phyloP scores from a whole-genome alignment of 1,140 invertebrate species.

The Drosophila equinoxialis region DNA sequence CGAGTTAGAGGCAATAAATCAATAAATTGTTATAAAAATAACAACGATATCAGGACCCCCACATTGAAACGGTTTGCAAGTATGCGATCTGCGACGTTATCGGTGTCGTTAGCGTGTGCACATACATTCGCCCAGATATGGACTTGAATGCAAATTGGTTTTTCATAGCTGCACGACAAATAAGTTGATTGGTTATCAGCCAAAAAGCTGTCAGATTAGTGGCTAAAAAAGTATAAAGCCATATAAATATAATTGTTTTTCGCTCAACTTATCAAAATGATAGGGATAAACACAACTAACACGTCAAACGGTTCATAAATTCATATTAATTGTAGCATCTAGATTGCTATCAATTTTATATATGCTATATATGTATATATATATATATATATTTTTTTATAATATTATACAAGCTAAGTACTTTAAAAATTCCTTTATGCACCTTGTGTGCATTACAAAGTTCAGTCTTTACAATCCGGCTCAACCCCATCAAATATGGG shows the following conservation, averaged over 20 bases:
- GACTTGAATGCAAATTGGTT: conserved; percentile 55
- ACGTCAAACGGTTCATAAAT: conserved; percentile 45
- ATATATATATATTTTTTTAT: too few relatives aligned
- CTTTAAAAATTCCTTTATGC: background rate
- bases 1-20: conserved; percentile 49
- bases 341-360: background rate
- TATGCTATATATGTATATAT: too few relatives aligned
- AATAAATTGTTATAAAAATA: conserved; percentile 59
- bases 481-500: conserved; percentile 71
- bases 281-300: conserved; percentile 14
- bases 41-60: conserved; percentile 52
- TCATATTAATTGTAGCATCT: background rate
- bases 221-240: background rate
- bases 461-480: conserved; percentile 63
- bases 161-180: conserved; percentile 33
- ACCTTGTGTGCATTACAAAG: background rate
- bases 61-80: conserved; percentile 27
- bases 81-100: conserved; percentile 31
- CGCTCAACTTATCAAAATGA: conserved; percentile 32
- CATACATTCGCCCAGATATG: conserved; percentile 34
- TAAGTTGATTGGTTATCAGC: conserved; percentile 30
- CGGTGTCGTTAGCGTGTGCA: background rate
- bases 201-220: conserved; percentile 1
- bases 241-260: conserved; percentile 27
- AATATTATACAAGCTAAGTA: background rate